These are phyloP conservation scores for Umimayanthus chanpuru DNA, from an alignment of 92 coral and sea anemone species.

Conservation along the genomic window DNA sequence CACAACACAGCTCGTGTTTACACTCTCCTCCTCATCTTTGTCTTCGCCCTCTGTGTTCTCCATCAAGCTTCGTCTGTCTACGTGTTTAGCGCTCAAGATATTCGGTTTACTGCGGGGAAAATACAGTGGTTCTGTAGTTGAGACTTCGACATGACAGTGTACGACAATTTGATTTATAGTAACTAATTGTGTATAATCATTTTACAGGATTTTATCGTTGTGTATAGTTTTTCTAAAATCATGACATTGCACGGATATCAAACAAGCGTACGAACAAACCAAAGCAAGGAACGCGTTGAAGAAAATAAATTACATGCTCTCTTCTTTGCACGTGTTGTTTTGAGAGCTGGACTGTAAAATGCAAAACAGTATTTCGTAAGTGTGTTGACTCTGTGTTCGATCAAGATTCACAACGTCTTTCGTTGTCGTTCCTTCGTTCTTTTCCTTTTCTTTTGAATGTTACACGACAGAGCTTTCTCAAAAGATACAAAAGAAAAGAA, in stretches of 20 bases:
- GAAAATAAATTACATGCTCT: too few species aligned
- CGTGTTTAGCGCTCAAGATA: not conserved
- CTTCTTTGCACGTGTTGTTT: not conserved
- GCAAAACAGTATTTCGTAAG: not conserved
- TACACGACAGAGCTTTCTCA: too few species aligned
- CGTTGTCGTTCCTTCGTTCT: too few species aligned
- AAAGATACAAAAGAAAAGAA: too few species aligned
- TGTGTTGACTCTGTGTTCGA: not conserved
- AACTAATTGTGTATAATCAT: not conserved
- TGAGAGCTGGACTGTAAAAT: not conserved
- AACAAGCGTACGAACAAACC: too few species aligned
- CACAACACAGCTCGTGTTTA: not conserved
- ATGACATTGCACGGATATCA: too few species aligned
- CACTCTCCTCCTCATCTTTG: slow-evolving; percentile 7
- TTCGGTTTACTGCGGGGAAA: not conserved
- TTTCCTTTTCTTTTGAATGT: too few species aligned
- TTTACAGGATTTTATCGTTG: too few species aligned
- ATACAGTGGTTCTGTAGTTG: too few species aligned
- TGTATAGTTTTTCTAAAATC: too few species aligned
- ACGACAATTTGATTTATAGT: not conserved
- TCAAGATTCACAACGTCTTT: not conserved
- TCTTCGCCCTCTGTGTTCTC: slow-evolving; percentile 20
- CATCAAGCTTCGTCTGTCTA: slow-evolving; percentile 14
- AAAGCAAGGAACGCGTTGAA: too few species aligned
- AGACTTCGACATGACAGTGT: too few species aligned